Base-by-base conservation (phyloP, 2,113 vertebrate genomes). In the Cepphus grylle region DNA sequence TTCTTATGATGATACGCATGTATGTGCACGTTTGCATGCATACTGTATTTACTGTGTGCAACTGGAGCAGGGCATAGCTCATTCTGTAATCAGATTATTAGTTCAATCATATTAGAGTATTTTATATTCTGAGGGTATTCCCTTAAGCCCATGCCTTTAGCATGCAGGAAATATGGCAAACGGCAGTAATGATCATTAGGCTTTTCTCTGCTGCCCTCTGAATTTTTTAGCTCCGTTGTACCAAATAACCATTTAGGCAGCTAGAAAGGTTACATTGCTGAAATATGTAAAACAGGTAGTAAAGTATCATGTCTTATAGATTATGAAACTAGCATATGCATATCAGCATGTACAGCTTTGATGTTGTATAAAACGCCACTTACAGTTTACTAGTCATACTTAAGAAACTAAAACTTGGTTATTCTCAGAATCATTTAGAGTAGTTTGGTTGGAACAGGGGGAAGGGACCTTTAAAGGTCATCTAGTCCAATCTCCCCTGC, bases 31-130 rank as follows among this genome's bases (percentile, higher is more conserved):
- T 67, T 67, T 88, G 23, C 38, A 8, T 65, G 59, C 25, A 26
- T 69, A 42, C 15, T 66, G 14, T 84, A 20, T 85, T 82, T 49
- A 61, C 14, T 34, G 5, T 83, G 14, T 50, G 6, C 22, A 7
- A 45, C 81, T 56, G 91, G 62, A 81, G n/a, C 40, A 63, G 18
- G 29, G 23, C 40, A 23, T 32, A 45, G 50, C 12, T 66, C 19
- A 18, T 70, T 94, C 74, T 73, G 32, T 94, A 95, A 95, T 88
- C n/a, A 2, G 92, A 96, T 93, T 94, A 65, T 67, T 79, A 49
- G 34, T 72, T 88, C 53, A 96, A 73, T 85, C 38, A 0, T 77
- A 73, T 93, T 90, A 90, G 30, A 83, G 45, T 88, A 36, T 73
- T 80, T 83, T 85, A 32, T 65, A 53, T 8, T 73, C 34, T 73